A percentile compares a stretch with the other conserved stretches of the same genome.
These are phyloP conservation scores for Caenorhabditis virilis DNA, from an alignment of 2,888 invertebrate species.

Conservation along the genomic window DNA sequence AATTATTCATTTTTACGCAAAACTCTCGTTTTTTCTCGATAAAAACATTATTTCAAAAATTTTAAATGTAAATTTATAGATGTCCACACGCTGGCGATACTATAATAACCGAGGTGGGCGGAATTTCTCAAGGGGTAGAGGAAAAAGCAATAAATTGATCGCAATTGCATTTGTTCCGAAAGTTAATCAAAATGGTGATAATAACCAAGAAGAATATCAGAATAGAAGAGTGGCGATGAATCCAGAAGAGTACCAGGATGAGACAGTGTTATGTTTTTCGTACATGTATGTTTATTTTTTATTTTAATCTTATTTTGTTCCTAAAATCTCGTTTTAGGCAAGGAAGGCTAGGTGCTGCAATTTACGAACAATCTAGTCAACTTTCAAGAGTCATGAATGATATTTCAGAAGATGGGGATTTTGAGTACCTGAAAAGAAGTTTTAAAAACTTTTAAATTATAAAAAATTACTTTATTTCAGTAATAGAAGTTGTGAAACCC, in stretches of 20 bases:
- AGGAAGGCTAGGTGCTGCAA: slow-evolving; percentile 40
- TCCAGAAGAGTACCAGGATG: slow-evolving; percentile 16
- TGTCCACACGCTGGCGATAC: slow-evolving; percentile 24
- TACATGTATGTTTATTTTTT: neutral
- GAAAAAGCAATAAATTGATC: slow-evolving; percentile 9
- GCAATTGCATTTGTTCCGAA: slow-evolving; percentile 2
- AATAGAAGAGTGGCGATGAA: slow-evolving; percentile 8
- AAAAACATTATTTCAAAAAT: slow-evolving; percentile 1
- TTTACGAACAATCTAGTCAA: slow-evolving; percentile 37
- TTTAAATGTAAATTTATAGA: neutral
- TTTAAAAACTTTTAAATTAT: slow-evolving; percentile 6
- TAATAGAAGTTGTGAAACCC: slow-evolving; percentile 55
- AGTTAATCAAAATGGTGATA: slow-evolving; percentile 1
- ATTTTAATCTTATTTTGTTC: neutral
- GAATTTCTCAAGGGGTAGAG: slow-evolving; percentile 15
- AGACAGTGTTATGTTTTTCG: slow-evolving; percentile 22
- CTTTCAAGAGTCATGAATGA: slow-evolving; percentile 51
- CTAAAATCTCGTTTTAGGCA: slow-evolving; percentile 19
- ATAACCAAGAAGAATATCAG: slow-evolving; percentile 1
- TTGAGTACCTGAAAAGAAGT: slow-evolving; percentile 41
- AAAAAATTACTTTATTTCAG: slow-evolving; percentile 49
- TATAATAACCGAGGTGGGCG: slow-evolving; percentile 20
- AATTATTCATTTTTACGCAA: too few relatives aligned
- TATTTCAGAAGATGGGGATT: slow-evolving; percentile 54
- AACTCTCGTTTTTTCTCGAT: too few relatives aligned